Percentiles rank a stretch among this genome's conserved stretches.
phyloP scores from a whole-genome alignment of 2,888 invertebrate species.

The Xylota sylvarum region DNA sequence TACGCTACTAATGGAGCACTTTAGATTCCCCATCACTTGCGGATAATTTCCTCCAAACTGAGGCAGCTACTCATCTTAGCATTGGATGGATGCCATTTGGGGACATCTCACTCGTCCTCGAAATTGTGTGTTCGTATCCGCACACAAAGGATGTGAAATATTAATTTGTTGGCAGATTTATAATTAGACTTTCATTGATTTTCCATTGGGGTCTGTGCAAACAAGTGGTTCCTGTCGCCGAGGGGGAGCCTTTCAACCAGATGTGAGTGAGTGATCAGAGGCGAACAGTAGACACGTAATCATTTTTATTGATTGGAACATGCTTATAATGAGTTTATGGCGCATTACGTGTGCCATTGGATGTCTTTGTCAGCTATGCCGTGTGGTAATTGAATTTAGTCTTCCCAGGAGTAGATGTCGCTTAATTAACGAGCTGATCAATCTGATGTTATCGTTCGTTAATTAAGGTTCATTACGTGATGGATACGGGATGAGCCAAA shows the following conservation, averaged over 20 bases:
- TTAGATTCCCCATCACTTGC: conserved; percentile 55
- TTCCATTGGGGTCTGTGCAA: conserved; percentile 31
- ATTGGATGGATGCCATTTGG: neutral
- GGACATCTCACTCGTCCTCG: conserved; percentile 28
- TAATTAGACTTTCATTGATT: conserved; percentile 69
- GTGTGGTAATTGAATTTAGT: conserved; percentile 36
- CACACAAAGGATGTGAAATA: conserved; percentile 56
- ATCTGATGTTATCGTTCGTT: conserved; percentile 37
- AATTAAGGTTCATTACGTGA: conserved; percentile 40
- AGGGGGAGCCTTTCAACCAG: neutral
- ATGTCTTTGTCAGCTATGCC: neutral
- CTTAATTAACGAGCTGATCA: conserved; percentile 56
- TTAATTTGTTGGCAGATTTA: conserved; percentile 68
- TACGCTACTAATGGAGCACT: conserved; percentile 66
- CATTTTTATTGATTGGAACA: conserved; percentile 37
- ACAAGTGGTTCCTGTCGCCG: conserved; percentile 39
- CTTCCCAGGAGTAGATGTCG: conserved; percentile 13
- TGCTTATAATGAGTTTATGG: conserved; percentile 1
- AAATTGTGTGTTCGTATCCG: neutral
- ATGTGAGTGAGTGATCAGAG: neutral
- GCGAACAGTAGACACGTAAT: conserved; percentile 5
- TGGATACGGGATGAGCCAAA: neutral
- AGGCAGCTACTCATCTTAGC: conserved; percentile 31
- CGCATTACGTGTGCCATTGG: neutral
- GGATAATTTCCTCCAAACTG: conserved; percentile 42